Conservation (phyloP, 2,113 vertebrate genomes). For the Myxocyprinus asiaticus region DNA sequence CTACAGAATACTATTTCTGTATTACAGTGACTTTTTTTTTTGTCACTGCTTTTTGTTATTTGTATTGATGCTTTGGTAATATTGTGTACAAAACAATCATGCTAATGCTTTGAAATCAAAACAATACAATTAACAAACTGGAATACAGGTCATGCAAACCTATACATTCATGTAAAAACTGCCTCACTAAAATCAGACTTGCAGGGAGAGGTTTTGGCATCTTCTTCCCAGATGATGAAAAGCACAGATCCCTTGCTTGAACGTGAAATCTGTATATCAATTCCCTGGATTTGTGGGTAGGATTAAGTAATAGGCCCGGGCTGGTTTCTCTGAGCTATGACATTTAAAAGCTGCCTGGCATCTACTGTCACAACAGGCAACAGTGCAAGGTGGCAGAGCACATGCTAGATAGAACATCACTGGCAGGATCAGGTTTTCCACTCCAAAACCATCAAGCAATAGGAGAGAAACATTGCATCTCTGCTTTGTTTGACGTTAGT, state of each 20-base stretch:
- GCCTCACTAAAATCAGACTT: no score
- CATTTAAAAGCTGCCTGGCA: conserved; percentile 34
- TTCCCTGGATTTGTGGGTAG: conserved; percentile 14
- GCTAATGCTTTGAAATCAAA: no score
- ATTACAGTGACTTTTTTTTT: no score
- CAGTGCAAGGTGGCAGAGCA: not conserved
- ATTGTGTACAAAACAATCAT: no score
- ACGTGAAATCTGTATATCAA: not conserved
- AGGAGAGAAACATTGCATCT: not conserved
- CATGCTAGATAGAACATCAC: not conserved
- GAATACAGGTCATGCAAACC: no score
- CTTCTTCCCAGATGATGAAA: conserved; percentile 3
- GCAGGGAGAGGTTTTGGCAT: not conserved
- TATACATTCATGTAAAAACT: no score
- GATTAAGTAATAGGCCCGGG: not conserved
- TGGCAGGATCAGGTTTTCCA: not conserved
- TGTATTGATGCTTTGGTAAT: no score
- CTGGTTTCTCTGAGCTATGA: conserved; percentile 6
- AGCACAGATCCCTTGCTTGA: not conserved
- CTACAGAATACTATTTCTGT: no score
- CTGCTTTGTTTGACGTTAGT: no score
- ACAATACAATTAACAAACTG: no score
- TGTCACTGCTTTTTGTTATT: no score
- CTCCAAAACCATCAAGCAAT: not conserved
- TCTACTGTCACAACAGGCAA: conserved; percentile 31